phyloP scores from a whole-genome alignment of 2,113 vertebrate genomes.

The Gambusia affinis region DNA sequence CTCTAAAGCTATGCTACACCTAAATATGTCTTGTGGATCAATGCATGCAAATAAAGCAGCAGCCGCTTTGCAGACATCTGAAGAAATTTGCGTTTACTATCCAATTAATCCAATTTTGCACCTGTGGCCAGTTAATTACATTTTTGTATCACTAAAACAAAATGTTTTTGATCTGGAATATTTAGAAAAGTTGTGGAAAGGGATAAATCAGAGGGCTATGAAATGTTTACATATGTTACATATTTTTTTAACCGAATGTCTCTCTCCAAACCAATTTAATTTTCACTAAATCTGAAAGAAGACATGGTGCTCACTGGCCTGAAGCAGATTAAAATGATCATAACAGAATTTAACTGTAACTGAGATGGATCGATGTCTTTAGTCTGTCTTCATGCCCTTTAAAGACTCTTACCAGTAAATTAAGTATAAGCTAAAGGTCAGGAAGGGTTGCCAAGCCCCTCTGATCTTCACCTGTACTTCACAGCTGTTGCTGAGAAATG shows the following conservation, averaged over 20 bases:
- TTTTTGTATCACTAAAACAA: conserved; percentile 18
- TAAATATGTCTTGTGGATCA: not conserved
- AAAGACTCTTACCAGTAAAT: not conserved
- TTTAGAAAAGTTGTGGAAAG: conserved; percentile 23
- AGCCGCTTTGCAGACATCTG: conserved; percentile 4
- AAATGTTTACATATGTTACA: conserved; percentile 28
- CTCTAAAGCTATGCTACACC: conserved; percentile 14
- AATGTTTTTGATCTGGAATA: conserved; percentile 23
- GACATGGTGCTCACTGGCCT: not conserved
- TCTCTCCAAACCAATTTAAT: conserved; percentile 14
- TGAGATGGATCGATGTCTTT: not conserved
- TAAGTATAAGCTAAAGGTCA: not conserved
- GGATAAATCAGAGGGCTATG: conserved; percentile 10
- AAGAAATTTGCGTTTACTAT: conserved; percentile 8
- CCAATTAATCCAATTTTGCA: conserved; percentile 41
- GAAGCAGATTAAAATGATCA: not conserved
- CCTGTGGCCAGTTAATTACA: conserved; percentile 50
- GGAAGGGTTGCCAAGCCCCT: not conserved
- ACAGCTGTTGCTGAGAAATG: conserved; percentile 15
- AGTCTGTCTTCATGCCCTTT: not conserved
- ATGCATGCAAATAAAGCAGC: not conserved
- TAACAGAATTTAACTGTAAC: not conserved
- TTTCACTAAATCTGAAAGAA: conserved; percentile 6
- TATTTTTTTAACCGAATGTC: not conserved
- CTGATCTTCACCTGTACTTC: not conserved